Evolutionary conservation across 2,797 vertebrate species (phyloP).

Genomic region (Scleropages formosus): DNA sequence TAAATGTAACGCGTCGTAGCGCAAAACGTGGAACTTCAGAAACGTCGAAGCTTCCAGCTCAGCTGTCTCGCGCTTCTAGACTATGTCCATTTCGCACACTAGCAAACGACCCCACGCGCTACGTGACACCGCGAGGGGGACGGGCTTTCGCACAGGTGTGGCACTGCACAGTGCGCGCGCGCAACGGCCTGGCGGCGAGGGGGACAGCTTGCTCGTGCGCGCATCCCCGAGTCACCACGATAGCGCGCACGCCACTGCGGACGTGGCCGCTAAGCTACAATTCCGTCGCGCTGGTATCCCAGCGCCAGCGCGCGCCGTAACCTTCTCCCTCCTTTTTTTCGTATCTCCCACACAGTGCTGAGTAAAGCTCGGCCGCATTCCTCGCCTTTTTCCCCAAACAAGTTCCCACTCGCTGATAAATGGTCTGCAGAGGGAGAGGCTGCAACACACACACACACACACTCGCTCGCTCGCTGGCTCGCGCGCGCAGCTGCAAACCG

Average conservation of each 20-base stretch:
- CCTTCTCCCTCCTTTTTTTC: constrained; percentile 39
- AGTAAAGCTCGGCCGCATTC: constrained; percentile 61
- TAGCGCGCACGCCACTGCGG: constrained; percentile 9
- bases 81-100: no score
- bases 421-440: constrained; percentile 46
- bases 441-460: constrained; percentile 39
- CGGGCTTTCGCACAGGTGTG: no score
- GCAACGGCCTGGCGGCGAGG: no score
- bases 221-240: constrained; percentile 14
- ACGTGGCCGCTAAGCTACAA: constrained; percentile 3
- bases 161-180: no score
- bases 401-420: constrained; percentile 66
- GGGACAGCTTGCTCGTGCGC: not conserved
- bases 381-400: constrained; percentile 61
- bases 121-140: no score
- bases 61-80: no score
- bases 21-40: no score
- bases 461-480: constrained; percentile 42
- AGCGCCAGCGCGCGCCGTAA: constrained; percentile 23
- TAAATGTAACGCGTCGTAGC: no score
- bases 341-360: constrained; percentile 42
- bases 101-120: no score
- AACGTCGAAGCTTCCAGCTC: no score
- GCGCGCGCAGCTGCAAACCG: constrained; percentile 49
- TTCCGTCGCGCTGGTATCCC: constrained; percentile 17